These are phyloP conservation scores for Mesoclemmys tuberculata DNA, from an alignment of 2,113 vertebrate species.

Conservation along the genomic window DNA sequence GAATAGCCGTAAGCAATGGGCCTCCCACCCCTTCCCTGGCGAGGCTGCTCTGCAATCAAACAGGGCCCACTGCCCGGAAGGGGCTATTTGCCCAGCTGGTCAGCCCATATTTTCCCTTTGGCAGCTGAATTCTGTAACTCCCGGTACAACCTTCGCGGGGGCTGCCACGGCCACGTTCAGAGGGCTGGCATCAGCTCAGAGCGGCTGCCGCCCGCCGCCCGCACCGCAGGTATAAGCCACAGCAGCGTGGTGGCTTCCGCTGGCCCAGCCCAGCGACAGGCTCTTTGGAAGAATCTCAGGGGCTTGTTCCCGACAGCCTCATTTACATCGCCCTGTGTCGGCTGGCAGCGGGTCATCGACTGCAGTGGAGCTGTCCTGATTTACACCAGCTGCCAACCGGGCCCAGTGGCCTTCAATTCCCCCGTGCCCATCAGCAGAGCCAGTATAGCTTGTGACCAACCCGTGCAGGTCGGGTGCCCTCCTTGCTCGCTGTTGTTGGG, in stretches of 20 bases:
- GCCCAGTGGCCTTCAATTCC: background rate
- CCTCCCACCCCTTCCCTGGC: too few species aligned
- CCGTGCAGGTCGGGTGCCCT: background rate
- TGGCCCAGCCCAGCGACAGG: background rate
- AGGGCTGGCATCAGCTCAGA: background rate
- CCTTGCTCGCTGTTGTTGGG: background rate
- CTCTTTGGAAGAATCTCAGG: background rate
- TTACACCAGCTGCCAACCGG: background rate
- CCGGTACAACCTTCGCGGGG: background rate
- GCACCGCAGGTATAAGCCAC: too few species aligned
- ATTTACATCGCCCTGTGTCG: too few species aligned
- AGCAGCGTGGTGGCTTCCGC: too few species aligned
- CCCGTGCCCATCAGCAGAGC: background rate
- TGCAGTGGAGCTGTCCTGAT: background rate
- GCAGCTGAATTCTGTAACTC: too few species aligned
- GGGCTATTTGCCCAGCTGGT: background rate
- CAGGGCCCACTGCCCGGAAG: background rate
- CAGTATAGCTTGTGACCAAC: background rate
- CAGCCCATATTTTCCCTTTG: background rate
- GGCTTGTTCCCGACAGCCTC: background rate
- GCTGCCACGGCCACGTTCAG: background rate
- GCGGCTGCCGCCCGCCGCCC: background rate
- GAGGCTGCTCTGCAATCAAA: rapidly evolving
- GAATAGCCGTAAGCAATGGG: background rate
- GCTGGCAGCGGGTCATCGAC: background rate